Percentiles rank a stretch among this genome's conserved stretches.
Evolutionary conservation across 2,888 invertebrate species (phyloP).

Genomic region (Yponomeuta sedellus): DNA sequence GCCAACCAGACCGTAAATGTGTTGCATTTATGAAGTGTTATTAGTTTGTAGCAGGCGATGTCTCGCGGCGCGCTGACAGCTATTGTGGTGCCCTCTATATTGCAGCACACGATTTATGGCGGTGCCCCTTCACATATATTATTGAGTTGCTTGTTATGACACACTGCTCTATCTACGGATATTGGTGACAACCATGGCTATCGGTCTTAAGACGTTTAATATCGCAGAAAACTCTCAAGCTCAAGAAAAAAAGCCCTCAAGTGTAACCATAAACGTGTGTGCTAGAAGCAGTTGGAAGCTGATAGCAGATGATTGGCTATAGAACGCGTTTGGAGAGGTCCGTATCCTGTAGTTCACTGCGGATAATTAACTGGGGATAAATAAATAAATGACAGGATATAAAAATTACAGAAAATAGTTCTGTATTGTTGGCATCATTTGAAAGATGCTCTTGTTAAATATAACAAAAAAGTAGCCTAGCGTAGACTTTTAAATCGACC

Average conservation of each 20-base stretch:
- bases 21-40: conserved; percentile 15
- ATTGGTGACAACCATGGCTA: background rate
- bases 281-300: background rate
- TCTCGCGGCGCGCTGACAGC: conserved; percentile 16
- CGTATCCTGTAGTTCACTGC: too few species aligned
- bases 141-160: conserved; percentile 8
- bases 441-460: too few species aligned
- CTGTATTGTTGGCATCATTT: too few species aligned
- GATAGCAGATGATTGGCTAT: too few species aligned
- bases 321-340: too few species aligned
- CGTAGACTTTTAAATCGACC: too few species aligned
- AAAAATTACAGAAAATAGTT: too few species aligned
- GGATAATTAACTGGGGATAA: too few species aligned
- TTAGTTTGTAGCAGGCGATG: conserved; percentile 13
- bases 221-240: background rate
- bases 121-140: conserved; percentile 8
- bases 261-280: background rate
- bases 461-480: too few species aligned
- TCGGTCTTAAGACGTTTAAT: background rate
- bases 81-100: conserved; percentile 21
- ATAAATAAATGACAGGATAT: too few species aligned
- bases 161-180: background rate
- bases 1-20: conserved; percentile 1
- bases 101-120: conserved; percentile 19
- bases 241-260: background rate